Evolutionary conservation across 2,888 invertebrate genomes (phyloP), one percentile per base, ranked within the genome.

Genomic region (Tipula confusa): DNA sequence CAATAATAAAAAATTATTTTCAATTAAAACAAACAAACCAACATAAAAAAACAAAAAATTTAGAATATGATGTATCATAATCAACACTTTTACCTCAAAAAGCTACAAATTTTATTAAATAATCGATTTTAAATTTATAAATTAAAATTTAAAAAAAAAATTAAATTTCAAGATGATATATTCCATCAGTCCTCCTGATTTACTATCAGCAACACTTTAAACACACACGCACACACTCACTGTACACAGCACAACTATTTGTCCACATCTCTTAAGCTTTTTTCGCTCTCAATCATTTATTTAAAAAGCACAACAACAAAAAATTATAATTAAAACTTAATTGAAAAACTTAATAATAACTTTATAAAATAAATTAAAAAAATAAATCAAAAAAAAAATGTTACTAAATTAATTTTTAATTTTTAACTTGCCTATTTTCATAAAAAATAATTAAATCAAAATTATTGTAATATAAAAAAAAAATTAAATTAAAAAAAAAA

Each of bases 1-100:
- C 48, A 48, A 48, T 48, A 48, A 48, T 18, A 9, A 4, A 18
- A 48, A 48, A 7, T 7, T 18, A 15, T 18, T 48, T 48, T 48
- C 48, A 48, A 18, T 15, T 18, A 38, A 6, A n/a, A 43, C 5
- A 4, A 43, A 43, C 4, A n/a, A 43, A 43, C 13, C 43, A 38
- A 38, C 13, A n/a, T n/a, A 43, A 36, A 36, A 36, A 43, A 24
- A 64, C 0, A 43, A 7, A 15, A 15, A 43, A 43, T 15, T 15
- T 64, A 33, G 33, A 6, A 24, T 64, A 24, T 64, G 64, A 64
- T 64, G 64, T 64, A 64, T 64, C 64, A 64, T 64, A 64, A 64
- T 64, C 64, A 64, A 64, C 64, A 64, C 64, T 64, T 64, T 64
- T 64, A 64, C 64, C 64, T 64, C 64, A 64, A 9, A 64, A 64